Base-by-base conservation (phyloP, 2,888 invertebrate species). In the Microchrysa polita region DNA sequence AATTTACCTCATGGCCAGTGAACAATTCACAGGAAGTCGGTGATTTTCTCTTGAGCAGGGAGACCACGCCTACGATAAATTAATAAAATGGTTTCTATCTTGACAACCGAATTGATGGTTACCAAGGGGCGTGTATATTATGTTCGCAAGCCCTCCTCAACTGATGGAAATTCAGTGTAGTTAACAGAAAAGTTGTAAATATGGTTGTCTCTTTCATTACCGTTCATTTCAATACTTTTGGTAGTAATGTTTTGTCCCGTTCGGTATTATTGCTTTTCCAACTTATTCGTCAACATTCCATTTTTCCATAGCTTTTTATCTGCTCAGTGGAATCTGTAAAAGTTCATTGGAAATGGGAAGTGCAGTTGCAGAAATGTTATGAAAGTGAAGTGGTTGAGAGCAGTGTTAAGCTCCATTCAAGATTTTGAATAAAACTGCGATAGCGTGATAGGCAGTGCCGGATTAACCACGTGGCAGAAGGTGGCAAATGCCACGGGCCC, bases 1-100 rank as follows among this genome's bases (percentile, higher is more conserved):
- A 44, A 44, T 48, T 65, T 65, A 44, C 48, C 34, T 55, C 22
- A 16, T 48, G 48, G 14, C 60, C 60, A 27, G 60, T 27, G 34
- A 60, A 60, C 44, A 65, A 48, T 22, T 22, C 16, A 55, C 57
- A n/a, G 34, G 40, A 55, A 69, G 69, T 63, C 42, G 1, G 5
- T n/a, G 27, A 23, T 60, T 60, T 18, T 34, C n/a, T 34, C 14
- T 1, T 48, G 22, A 16, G 34, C 20, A 55, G 55, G 55, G 20
- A 69, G 40, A 69, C 27, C 69, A 69, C 69, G 42, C 69, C 69
- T 40, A 7, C 12, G 5, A 10, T 40, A 18, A 10, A n/a, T 40
- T 18, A 34, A 18, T 27, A 69, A 69, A 69, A 69, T 69, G 69
- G 69, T 55, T 22, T 55, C 69, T 69, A 40, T n/a, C 69, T 57